Evolutionary conservation across 2,113 vertebrate genomes (phyloP), one percentile per base, ranked within the genome.

Genomic region (Poeciliopsis prolifica): DNA sequence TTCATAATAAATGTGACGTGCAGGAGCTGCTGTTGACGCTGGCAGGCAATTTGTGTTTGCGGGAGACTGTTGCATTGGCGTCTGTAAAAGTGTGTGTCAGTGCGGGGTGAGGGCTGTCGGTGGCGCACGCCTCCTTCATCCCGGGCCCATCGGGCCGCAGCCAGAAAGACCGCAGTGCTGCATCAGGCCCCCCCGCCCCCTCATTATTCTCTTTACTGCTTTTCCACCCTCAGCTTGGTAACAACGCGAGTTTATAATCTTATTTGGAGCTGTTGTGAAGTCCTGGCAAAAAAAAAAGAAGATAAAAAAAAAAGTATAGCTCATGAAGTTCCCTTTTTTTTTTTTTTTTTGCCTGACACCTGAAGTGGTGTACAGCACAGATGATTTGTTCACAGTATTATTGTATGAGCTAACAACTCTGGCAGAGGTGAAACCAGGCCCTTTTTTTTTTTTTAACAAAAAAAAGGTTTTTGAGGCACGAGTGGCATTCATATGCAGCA

Each of bases 1-100:
- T 83, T 88, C 80, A 67, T 80, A 79, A 79, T 87, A 85, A 86
- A 87, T 66, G 77, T 87, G 79, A 87, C 51, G 33, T 68, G 74
- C 74, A 78, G 61, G 74, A 61, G 70, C 69, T 71, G 65, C 69
- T 70, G 76, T 75, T 75, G 80, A 85, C 72, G 70, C 69, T 85
- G 87, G 76, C 86, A 84, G 80, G 76, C 78, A 64, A 80, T 86
- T 87, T 87, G 86, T 83, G 81, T 83, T 80, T 78, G 74, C 37
- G 83, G 74, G 80, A 81, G 65, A 72, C 29, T 17, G 67, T 72
- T 83, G 44, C 26, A 35, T n/a, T 60, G 24, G 67, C 70, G 80
- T 82, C 62, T 71, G 48, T 68, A 75, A n/a, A 67, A 74, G 61
- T 76, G 61, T 58, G 66, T 78, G 30, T 77, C 24, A 26, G 33